phyloP scores from a whole-genome alignment of 1,140 invertebrate genomes.

The Tetragnatha versicolor region DNA sequence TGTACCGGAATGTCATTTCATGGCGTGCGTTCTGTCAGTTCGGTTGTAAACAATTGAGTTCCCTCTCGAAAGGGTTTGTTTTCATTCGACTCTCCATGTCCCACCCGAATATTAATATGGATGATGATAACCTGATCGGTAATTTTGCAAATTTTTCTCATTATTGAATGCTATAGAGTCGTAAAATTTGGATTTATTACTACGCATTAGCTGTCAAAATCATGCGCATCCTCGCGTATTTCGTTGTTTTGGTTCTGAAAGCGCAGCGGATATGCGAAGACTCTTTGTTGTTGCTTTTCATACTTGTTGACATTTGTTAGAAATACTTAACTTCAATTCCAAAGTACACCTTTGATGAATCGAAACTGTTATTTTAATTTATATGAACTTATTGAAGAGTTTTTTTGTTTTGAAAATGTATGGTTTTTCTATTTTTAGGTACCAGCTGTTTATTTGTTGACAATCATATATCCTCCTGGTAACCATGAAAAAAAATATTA shows the following conservation, averaged over 20 bases:
- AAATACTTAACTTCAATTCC: too few species aligned
- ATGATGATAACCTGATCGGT: constrained; percentile 46
- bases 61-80: background rate
- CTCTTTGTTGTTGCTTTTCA: too few species aligned
- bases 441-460: too few species aligned
- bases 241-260: constrained; percentile 32
- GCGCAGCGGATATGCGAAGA: too few species aligned
- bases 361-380: too few species aligned
- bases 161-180: background rate
- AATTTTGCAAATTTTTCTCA: background rate
- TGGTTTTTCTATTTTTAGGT: too few species aligned
- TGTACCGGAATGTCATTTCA: constrained; percentile 41
- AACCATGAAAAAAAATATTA: too few species aligned
- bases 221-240: background rate
- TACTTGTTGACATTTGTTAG: too few species aligned
- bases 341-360: too few species aligned
- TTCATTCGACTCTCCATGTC: constrained; percentile 12
- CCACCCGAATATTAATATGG: constrained; percentile 31
- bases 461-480: too few species aligned
- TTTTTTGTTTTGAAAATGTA: too few species aligned
- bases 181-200: background rate
- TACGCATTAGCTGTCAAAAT: constrained; percentile 42
- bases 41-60: constrained; percentile 26
- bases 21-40: constrained; percentile 47
- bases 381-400: too few species aligned